Percentiles rank a stretch among this genome's conserved stretches.
phyloP scores from a whole-genome alignment of 2,797 vertebrate species.

The Melanotaenia maccullochi region DNA sequence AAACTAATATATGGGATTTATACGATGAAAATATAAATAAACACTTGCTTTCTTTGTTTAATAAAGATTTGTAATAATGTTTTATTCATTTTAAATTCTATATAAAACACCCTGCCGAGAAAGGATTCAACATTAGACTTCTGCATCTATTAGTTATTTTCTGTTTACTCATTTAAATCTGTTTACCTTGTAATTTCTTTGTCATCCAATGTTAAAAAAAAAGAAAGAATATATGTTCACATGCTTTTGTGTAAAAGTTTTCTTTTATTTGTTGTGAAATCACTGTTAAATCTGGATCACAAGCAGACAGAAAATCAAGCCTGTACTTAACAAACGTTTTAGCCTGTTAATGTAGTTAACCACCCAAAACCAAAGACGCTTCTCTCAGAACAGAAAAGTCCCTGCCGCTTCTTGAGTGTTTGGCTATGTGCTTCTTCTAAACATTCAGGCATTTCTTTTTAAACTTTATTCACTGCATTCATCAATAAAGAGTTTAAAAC shows the following conservation, averaged over 20 bases:
- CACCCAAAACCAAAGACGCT: slow-evolving; percentile 69
- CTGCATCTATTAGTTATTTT: slow-evolving; percentile 17
- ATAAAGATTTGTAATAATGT: slow-evolving; percentile 23
- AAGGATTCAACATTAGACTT: slow-evolving; percentile 33
- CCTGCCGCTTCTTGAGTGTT: slow-evolving; percentile 48
- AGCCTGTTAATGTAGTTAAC: slow-evolving; percentile 30
- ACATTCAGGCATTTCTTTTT: slow-evolving; percentile 40
- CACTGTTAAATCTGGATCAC: slow-evolving; percentile 5
- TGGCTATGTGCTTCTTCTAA: slow-evolving; percentile 41
- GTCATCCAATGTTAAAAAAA: slow-evolving; percentile 19
- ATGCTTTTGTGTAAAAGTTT: slow-evolving; percentile 24
- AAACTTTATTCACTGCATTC: slow-evolving; percentile 52
- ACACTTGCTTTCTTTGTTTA: slow-evolving; percentile 15
- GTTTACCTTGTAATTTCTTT: slow-evolving; percentile 27
- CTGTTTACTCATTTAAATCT: slow-evolving; percentile 33
- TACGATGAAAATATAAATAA: slow-evolving; percentile 19
- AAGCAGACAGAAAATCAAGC: neutral
- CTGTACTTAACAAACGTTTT: neutral
- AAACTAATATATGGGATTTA: slow-evolving; percentile 22
- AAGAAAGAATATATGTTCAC: slow-evolving; percentile 9
- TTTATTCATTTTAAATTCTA: slow-evolving; percentile 15
- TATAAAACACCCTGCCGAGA: slow-evolving; percentile 42
- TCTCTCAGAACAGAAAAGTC: slow-evolving; percentile 39
- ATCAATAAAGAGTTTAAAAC: slow-evolving; percentile 77
- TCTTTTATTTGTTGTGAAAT: slow-evolving; percentile 27